phyloP scores from a whole-genome alignment of 2,113 vertebrate genomes.

The Echinops telfairi region DNA sequence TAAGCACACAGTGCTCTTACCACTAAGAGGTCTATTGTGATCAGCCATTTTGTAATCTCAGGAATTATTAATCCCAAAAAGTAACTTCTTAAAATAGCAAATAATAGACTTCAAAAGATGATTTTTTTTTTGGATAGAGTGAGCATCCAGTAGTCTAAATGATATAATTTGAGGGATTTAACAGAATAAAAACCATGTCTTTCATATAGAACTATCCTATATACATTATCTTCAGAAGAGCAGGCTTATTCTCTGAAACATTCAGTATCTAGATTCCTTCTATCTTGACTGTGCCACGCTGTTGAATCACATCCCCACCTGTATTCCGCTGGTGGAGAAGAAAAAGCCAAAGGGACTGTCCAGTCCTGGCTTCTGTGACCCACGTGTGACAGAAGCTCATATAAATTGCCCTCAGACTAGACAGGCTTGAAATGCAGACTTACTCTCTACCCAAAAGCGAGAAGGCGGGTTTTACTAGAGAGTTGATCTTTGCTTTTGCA shows the following conservation, averaged over 20 bases:
- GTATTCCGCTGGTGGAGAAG: no score
- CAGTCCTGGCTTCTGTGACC: no score
- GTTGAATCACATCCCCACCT: not conserved
- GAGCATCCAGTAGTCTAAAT: not conserved
- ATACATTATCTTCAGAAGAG: not conserved
- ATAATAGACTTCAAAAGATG: not conserved
- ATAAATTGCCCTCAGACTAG: not conserved
- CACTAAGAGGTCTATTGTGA: not conserved
- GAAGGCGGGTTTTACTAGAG: not conserved
- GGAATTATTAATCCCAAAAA: not conserved
- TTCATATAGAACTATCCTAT: not conserved
- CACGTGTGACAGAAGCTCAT: not conserved
- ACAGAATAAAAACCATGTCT: constrained; percentile 39
- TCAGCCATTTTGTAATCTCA: not conserved
- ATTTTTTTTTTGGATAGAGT: constrained; percentile 7
- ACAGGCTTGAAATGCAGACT: not conserved
- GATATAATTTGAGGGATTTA: not conserved
- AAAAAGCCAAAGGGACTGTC: no score
- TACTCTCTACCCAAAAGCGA: not conserved
- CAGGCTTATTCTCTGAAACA: not conserved
- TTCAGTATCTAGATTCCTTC: not conserved
- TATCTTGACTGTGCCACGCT: not conserved
- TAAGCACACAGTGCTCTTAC: no score
- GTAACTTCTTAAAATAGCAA: not conserved
- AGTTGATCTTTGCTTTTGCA: not conserved